Evolutionary conservation across 2,797 vertebrate genomes (phyloP).

Genomic region (Lagodon rhomboides): DNA sequence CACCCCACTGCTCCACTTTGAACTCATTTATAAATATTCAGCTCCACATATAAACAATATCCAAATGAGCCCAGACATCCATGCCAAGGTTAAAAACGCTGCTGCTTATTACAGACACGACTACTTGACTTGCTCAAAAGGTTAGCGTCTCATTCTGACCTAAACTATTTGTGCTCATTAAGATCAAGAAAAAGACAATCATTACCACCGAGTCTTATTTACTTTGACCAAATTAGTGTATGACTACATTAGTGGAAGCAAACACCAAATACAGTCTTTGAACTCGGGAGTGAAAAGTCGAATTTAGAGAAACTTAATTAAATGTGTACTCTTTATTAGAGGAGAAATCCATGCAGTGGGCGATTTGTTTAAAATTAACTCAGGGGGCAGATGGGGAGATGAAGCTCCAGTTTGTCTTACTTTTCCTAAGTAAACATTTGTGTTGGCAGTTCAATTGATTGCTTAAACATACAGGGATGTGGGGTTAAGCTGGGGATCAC

Average conservation of each 20-base stretch:
- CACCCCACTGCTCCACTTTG: slow-evolving; percentile 83
- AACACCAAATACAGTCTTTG: slow-evolving; percentile 69
- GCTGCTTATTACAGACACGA: slow-evolving; percentile 71
- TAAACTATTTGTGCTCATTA: slow-evolving; percentile 79
- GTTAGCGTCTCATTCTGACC: slow-evolving; percentile 75
- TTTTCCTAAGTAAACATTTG: slow-evolving; percentile 52
- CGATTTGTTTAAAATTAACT: slow-evolving; percentile 71
- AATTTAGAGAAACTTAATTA: slow-evolving; percentile 69
- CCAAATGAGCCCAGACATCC: slow-evolving; percentile 80
- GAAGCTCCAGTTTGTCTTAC: slow-evolving; percentile 48
- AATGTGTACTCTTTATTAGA: slow-evolving; percentile 62
- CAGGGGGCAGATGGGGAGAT: slow-evolving; percentile 54
- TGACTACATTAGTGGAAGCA: slow-evolving; percentile 61
- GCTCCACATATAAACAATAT: slow-evolving; percentile 81
- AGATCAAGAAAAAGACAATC: slow-evolving; percentile 78
- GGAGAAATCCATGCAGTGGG: slow-evolving; percentile 49
- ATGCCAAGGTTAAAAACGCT: slow-evolving; percentile 84
- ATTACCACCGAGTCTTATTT: slow-evolving; percentile 74
- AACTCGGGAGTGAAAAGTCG: slow-evolving; percentile 72
- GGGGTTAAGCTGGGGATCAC: slow-evolving; percentile 20
- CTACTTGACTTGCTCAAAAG: slow-evolving; percentile 77
- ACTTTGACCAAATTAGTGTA: slow-evolving; percentile 74
- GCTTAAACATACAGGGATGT: slow-evolving; percentile 41
- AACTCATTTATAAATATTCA: slow-evolving; percentile 86
- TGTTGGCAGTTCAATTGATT: slow-evolving; percentile 47